Percentiles rank a stretch among this genome's conserved stretches.
phyloP scores from a whole-genome alignment of 2,888 invertebrate genomes.

The Blastobasis adustella region DNA sequence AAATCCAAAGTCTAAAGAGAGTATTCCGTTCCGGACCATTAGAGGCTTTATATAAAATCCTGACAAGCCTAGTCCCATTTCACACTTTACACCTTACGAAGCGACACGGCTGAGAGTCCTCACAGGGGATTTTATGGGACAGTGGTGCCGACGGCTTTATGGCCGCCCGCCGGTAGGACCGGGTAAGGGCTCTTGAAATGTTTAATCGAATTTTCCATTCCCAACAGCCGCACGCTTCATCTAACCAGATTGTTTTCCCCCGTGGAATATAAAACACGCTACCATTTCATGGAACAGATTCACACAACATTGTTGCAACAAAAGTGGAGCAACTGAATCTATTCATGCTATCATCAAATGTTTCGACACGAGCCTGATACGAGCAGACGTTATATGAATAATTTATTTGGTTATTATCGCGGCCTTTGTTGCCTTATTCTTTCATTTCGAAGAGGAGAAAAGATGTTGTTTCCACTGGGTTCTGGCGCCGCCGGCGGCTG shows the following conservation, averaged over 20 bases:
- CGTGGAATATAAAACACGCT: constrained; percentile 25
- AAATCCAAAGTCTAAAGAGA: no score
- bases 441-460: constrained; percentile 28
- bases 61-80: constrained; percentile 18
- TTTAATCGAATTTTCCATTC: constrained; percentile 36
- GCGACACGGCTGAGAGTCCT: constrained; percentile 35
- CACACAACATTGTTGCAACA: no score
- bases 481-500: constrained; percentile 20
- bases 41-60: constrained; percentile 17
- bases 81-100: constrained; percentile 29
- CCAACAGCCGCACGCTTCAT: constrained; percentile 30
- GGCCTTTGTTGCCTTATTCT: constrained; percentile 34
- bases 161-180: constrained; percentile 30
- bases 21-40: neutral
- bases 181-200: constrained; percentile 43
- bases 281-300: neutral
- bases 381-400: constrained; percentile 46
- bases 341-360: constrained; percentile 43
- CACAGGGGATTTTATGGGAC: constrained; percentile 51
- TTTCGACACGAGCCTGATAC: constrained; percentile 37
- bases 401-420: constrained; percentile 49
- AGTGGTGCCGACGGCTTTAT: constrained; percentile 54
- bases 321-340: neutral
- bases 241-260: constrained; percentile 28
- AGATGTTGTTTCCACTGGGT: constrained; percentile 22